These are phyloP conservation scores for Rattus rattus DNA, from an alignment of 2,113 vertebrate species.

Conservation along the genomic window DNA sequence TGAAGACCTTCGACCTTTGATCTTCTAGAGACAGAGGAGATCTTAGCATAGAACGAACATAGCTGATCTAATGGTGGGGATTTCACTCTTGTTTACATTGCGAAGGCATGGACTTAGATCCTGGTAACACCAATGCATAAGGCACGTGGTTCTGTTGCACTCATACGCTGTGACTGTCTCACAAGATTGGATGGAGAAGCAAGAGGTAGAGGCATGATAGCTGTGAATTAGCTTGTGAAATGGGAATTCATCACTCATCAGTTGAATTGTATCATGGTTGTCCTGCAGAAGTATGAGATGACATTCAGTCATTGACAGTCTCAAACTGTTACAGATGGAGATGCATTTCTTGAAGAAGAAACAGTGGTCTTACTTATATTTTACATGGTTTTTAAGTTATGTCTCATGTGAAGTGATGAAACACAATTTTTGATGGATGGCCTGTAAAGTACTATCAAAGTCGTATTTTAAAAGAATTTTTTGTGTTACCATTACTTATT, in stretches of 20 bases:
- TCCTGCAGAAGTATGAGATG: neutral
- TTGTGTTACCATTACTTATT: neutral
- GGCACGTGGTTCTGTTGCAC: neutral
- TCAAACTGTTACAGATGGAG: neutral
- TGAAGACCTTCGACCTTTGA: neutral
- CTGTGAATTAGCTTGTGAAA: neutral
- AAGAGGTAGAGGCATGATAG: neutral
- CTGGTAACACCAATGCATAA: neutral
- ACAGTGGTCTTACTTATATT: neutral
- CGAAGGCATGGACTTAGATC: neutral
- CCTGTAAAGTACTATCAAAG: neutral
- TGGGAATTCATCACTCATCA: neutral
- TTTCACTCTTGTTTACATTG: neutral
- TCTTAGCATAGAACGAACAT: neutral
- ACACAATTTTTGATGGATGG: neutral
- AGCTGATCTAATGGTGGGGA: neutral
- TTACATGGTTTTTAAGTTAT: neutral
- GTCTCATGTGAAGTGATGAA: neutral
- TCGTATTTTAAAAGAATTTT: neutral
- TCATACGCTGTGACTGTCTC: neutral
- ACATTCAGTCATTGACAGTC: neutral
- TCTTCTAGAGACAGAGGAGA: neutral
- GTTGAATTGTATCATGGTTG: neutral
- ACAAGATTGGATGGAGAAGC: neutral
- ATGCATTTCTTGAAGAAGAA: neutral